Conservation (phyloP, 1,140 invertebrate genomes). For the Sycophila sp. region DNA sequence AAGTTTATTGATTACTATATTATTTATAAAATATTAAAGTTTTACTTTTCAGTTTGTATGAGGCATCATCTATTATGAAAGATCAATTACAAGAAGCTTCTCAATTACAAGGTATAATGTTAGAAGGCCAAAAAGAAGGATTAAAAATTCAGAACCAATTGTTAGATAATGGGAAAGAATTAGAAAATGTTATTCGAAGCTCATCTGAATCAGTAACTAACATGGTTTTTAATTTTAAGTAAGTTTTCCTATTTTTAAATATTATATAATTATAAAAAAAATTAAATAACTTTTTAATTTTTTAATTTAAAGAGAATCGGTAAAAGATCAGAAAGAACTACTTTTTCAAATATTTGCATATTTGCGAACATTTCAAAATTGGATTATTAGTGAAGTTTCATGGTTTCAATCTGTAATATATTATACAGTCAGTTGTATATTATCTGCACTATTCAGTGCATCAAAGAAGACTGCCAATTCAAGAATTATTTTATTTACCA, state of each 20-base stretch:
- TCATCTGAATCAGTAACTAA: slow-evolving; percentile 61
- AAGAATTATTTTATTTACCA: slow-evolving; percentile 67
- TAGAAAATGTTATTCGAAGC: slow-evolving; percentile 50
- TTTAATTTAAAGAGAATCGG: slow-evolving; percentile 56
- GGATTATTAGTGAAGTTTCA: slow-evolving; percentile 70
- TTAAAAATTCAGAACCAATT: slow-evolving; percentile 55
- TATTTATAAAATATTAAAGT: slow-evolving; percentile 23
- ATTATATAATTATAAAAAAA: neutral
- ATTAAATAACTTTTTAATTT: slow-evolving; percentile 6
- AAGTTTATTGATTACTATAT: slow-evolving; percentile 42
- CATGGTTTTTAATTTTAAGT: slow-evolving; percentile 68
- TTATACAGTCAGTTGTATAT: slow-evolving; percentile 64
- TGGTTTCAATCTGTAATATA: slow-evolving; percentile 71
- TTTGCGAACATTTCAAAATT: slow-evolving; percentile 66
- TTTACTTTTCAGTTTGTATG: slow-evolving; percentile 59
- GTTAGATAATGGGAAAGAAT: slow-evolving; percentile 53
- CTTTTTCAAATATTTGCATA: slow-evolving; percentile 71
- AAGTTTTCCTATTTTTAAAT: slow-evolving; percentile 33
- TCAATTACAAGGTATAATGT: slow-evolving; percentile 67
- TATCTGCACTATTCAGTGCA: slow-evolving; percentile 69
- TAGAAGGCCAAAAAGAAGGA: slow-evolving; percentile 63
- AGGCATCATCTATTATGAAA: slow-evolving; percentile 66
- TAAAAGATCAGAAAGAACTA: slow-evolving; percentile 67
- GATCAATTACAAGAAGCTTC: slow-evolving; percentile 69
- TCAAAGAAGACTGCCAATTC: slow-evolving; percentile 64